A percentile compares a stretch with the other conserved stretches of the same genome.
phyloP scores from a whole-genome alignment of 2,888 invertebrate species.

The Euproctis similis region DNA sequence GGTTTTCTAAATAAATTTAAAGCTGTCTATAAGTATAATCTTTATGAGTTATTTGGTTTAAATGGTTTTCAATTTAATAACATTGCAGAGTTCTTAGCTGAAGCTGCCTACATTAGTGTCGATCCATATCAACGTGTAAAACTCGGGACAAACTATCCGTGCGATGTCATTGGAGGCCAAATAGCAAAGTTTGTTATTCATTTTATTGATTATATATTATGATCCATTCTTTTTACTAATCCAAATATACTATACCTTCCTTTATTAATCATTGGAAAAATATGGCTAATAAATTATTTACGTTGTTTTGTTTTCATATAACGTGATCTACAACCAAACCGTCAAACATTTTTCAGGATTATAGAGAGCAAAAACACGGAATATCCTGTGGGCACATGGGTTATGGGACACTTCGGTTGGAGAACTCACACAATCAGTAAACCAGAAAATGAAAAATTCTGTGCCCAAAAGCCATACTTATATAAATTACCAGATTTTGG shows the following conservation, averaged over 20 bases:
- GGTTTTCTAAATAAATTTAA: no score
- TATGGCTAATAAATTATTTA: not conserved
- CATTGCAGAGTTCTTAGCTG: constrained; percentile 74
- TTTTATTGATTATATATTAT: not conserved
- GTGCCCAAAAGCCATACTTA: constrained; percentile 41
- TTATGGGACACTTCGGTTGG: constrained; percentile 82
- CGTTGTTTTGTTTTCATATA: not conserved
- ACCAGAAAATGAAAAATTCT: constrained; percentile 37
- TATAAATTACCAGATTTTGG: constrained; percentile 73
- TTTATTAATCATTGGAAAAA: not conserved
- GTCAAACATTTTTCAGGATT: constrained; percentile 67
- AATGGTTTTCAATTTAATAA: no score
- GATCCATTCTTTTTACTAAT: no score
- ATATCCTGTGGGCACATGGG: constrained; percentile 77
- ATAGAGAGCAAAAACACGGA: constrained; percentile 77
- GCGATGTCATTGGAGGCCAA: constrained; percentile 81
- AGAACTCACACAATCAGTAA: constrained; percentile 74
- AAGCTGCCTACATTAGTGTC: constrained; percentile 81
- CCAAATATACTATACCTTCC: not conserved
- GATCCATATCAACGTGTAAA: constrained; percentile 78
- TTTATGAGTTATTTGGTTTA: no score
- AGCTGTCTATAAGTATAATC: no score
- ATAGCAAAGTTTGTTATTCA: constrained; percentile 74
- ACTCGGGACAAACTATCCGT: constrained; percentile 50
- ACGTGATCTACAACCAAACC: no score